Evolutionary conservation across 2,797 vertebrate genomes (phyloP), one percentile per base, ranked within the genome.

Genomic region (Denticeps clupeoides): DNA sequence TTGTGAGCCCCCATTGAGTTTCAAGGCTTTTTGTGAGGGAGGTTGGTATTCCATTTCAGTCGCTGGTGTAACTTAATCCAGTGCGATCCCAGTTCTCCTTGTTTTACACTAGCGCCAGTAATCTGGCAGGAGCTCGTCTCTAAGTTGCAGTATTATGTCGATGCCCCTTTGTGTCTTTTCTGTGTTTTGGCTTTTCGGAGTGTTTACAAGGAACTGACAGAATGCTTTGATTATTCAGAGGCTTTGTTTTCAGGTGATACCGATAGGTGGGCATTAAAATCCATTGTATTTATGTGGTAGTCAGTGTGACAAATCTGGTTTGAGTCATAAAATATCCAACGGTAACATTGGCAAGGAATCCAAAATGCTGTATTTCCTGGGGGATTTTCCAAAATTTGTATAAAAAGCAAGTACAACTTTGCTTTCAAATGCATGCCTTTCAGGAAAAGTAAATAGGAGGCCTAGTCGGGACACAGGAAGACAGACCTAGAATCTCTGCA

Each of bases 401-500:
- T n/a, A n/a, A n/a, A n/a, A n/a, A n/a, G n/a, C n/a, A n/a, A n/a
- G n/a, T n/a, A n/a, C n/a, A n/a, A n/a, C n/a, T n/a, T n/a, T n/a
- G n/a, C n/a, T n/a, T n/a, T n/a, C n/a, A n/a, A n/a, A n/a, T n/a
- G n/a, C n/a, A n/a, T n/a, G n/a, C n/a, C n/a, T n/a, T n/a, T n/a
- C n/a, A n/a, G n/a, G n/a, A n/a, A n/a, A n/a, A n/a, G n/a, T n/a
- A n/a, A 23, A 18, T 28, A 28, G 35, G 18, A 25, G 32, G 3
- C 18, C 11, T 46, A 4, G 3, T 7, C 32, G 19, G 19, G 7
- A 35, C 12, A 43, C 21, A 21, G 25, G n/a, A 27, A n/a, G 45
- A 62, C 71, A 65, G 44, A 24, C 11, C 11, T 21, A 43, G 23
- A 38, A 35, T 5, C 25, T 60, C 44, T 50, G 54, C 47, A 38